These are phyloP conservation scores for Pantelozetes paolii DNA, from an alignment of 2,888 invertebrate genomes.

Conservation along the genomic window DNA sequence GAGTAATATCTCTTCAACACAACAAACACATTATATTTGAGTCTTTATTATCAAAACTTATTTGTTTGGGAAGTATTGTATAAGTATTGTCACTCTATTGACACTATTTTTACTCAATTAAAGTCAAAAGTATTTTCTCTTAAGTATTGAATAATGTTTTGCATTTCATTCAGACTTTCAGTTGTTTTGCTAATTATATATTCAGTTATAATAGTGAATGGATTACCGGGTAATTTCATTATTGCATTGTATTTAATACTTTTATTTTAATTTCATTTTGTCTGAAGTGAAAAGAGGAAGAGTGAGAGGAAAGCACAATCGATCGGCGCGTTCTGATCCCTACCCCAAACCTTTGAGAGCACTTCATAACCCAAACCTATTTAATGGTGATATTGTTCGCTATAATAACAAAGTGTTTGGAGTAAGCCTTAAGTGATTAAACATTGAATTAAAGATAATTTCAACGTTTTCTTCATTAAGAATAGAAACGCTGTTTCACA, in stretches of 20 bases:
- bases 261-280: not conserved
- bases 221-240: not conserved
- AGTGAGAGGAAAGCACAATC: not conserved
- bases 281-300: not conserved
- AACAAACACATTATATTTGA: not conserved
- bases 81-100: not conserved
- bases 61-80: not conserved
- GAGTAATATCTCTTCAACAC: not conserved
- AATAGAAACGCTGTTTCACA: constrained; percentile 36
- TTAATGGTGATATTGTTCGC: constrained; percentile 15
- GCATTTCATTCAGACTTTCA: too few relatives aligned
- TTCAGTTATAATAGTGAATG: not conserved
- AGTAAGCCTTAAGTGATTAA: not conserved
- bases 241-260: not conserved
- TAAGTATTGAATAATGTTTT: too few relatives aligned
- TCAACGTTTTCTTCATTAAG: not conserved
- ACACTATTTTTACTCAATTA: too few relatives aligned
- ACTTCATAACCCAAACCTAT: constrained; percentile 15
- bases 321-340: not conserved
- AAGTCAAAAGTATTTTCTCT: too few relatives aligned
- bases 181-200: not conserved
- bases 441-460: not conserved
- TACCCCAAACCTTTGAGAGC: constrained; percentile 20
- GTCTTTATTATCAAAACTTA: not conserved
- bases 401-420: not conserved